A percentile compares a stretch with the other conserved stretches of the same genome.
Conservation (phyloP, 2,888 invertebrate genomes). For the Pecten maximus region DNA sequence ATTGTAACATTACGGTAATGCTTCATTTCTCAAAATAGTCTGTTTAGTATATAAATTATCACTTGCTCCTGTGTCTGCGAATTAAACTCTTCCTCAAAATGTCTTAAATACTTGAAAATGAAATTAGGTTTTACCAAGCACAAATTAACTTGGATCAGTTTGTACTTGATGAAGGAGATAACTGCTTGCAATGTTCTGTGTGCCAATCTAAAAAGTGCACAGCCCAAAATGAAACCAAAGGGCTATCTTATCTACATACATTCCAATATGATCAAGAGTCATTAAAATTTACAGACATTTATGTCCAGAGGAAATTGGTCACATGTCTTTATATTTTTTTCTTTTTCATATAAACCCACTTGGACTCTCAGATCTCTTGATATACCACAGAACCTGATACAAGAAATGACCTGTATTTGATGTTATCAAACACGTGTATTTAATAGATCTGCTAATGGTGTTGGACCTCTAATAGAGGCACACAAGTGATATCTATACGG, state of each 20-base stretch:
- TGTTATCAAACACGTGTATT: background rate
- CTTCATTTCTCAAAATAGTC: background rate
- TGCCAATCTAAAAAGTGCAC: background rate
- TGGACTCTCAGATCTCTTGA: background rate
- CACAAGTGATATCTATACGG: background rate
- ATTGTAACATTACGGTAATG: background rate
- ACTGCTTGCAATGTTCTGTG: background rate
- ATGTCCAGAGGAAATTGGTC: background rate
- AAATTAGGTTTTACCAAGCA: constrained; percentile 6
- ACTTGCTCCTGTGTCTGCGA: background rate
- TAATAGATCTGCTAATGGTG: background rate
- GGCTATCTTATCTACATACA: background rate
- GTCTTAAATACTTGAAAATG: constrained; percentile 3
- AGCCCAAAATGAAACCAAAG: background rate
- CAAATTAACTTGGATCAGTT: background rate
- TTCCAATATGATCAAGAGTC: background rate
- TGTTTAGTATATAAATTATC: background rate
- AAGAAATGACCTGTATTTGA: background rate
- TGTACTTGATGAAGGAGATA: background rate
- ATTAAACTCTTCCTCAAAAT: background rate
- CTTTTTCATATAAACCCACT: background rate
- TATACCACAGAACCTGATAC: background rate
- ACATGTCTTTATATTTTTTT: background rate
- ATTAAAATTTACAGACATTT: background rate
- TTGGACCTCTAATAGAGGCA: too few relatives aligned